These are phyloP conservation scores for Clarias pachynema DNA, from an alignment of 2,797 vertebrate species.

Conservation along the genomic window DNA sequence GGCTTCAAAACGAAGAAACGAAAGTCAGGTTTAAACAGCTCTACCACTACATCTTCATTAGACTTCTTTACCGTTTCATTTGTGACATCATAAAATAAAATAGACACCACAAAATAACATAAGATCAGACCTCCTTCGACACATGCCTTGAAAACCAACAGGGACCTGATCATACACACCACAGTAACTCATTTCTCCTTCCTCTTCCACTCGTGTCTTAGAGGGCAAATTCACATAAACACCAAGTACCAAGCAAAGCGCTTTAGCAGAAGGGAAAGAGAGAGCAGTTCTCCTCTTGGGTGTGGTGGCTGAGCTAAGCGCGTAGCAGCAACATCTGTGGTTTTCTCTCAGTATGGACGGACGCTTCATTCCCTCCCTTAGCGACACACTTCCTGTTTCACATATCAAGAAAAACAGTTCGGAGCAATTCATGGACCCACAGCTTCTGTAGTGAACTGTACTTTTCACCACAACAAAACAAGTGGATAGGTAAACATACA, in stretches of 20 bases:
- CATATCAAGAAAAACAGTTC: constrained; percentile 58
- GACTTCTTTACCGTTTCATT: not conserved
- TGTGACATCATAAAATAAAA: not conserved
- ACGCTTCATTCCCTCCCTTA: constrained; percentile 46
- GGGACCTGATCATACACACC: not conserved
- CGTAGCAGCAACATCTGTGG: constrained; percentile 72
- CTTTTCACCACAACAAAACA: constrained; percentile 35
- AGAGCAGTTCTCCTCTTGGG: constrained; percentile 69
- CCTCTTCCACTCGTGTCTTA: not conserved
- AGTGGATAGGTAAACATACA: constrained; percentile 1
- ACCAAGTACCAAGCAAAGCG: constrained; percentile 67
- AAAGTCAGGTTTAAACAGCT: constrained; percentile 3
- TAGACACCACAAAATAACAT: not conserved
- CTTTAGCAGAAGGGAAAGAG: constrained; percentile 61
- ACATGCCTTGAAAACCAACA: constrained; percentile 4
- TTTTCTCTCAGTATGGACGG: constrained; percentile 72
- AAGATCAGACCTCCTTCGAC: not conserved
- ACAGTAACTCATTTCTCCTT: not conserved
- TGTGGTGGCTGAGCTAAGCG: constrained; percentile 72
- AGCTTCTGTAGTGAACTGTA: constrained; percentile 39
- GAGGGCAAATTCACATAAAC: constrained; percentile 60
- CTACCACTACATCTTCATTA: not conserved
- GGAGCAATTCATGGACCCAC: constrained; percentile 56
- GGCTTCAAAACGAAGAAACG: constrained; percentile 1
- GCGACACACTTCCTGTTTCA: constrained; percentile 73